phyloP scores from a whole-genome alignment of 2,797 vertebrate genomes.

The Argya squamiceps region DNA sequence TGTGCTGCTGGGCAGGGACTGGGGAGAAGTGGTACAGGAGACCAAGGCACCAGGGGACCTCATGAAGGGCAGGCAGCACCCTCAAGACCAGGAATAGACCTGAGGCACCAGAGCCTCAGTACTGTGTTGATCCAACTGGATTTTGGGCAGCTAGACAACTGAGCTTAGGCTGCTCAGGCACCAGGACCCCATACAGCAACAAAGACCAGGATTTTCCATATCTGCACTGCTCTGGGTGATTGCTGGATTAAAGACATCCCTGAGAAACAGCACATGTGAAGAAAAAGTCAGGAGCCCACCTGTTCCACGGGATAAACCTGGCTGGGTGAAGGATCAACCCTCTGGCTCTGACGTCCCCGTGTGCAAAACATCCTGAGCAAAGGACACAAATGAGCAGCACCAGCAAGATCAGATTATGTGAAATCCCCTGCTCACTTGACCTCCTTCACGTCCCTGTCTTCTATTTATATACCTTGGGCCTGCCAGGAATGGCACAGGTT shows the following conservation, averaged over 20 bases:
- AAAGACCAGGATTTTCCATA: not conserved
- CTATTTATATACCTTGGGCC: slow-evolving; percentile 47
- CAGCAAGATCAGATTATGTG: slow-evolving; percentile 53
- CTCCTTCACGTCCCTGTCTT: slow-evolving; percentile 54
- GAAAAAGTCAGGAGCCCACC: not conserved
- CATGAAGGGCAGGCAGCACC: not conserved
- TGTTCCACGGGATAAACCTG: not conserved
- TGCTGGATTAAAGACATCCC: not conserved
- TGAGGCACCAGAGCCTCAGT: not conserved
- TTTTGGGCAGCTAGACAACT: not conserved
- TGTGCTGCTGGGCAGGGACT: not conserved
- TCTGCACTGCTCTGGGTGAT: not conserved
- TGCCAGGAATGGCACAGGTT: not conserved
- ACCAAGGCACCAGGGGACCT: not conserved
- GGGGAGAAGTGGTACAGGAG: not conserved
- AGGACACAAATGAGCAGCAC: slow-evolving; percentile 43
- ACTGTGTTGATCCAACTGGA: not conserved
- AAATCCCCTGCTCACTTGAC: slow-evolving; percentile 57
- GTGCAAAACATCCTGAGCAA: not conserved
- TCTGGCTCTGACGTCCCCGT: not conserved
- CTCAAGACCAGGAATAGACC: not conserved
- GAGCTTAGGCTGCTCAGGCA: not conserved
- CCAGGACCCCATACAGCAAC: not conserved
- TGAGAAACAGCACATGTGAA: not conserved
- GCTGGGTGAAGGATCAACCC: not conserved